Percentiles rank a stretch among this genome's conserved stretches.
Evolutionary conservation across 2,888 invertebrate species (phyloP).

Genomic region (Drosophila borealis): DNA sequence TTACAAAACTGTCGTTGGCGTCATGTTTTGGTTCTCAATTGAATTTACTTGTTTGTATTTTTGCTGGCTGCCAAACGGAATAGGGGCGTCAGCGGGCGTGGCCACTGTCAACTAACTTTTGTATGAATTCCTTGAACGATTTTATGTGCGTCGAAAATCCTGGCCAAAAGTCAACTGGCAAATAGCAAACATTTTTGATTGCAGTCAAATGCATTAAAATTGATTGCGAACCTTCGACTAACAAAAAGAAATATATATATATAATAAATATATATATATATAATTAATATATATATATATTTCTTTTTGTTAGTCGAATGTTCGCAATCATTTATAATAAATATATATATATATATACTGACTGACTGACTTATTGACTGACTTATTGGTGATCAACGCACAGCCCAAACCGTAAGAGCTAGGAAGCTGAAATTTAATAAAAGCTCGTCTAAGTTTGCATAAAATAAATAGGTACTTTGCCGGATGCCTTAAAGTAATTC

Average conservation of each 20-base stretch:
- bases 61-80: constrained; percentile 51
- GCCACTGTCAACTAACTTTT: constrained; percentile 51
- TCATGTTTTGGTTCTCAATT: constrained; percentile 58
- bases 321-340: no score
- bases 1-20: constrained; percentile 38
- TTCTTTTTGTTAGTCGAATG: no score
- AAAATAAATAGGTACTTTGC: constrained; percentile 1
- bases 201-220: constrained; percentile 78
- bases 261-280: neutral
- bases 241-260: neutral
- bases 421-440: neutral
- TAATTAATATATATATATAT: neutral
- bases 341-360: no score
- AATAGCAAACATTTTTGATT: constrained; percentile 62
- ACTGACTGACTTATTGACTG: no score
- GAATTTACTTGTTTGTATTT: constrained; percentile 57
- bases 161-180: constrained; percentile 59
- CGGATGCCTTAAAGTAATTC: constrained; percentile 23
- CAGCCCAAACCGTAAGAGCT: no score
- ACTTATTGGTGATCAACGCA: no score
- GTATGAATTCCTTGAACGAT: constrained; percentile 45
- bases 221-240: constrained; percentile 52
- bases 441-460: constrained; percentile 1
- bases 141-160: constrained; percentile 25
- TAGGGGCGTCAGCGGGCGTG: constrained; percentile 68